These are phyloP conservation scores for Pheosia tremula DNA, from an alignment of 2,888 invertebrate species.

Conservation along the genomic window DNA sequence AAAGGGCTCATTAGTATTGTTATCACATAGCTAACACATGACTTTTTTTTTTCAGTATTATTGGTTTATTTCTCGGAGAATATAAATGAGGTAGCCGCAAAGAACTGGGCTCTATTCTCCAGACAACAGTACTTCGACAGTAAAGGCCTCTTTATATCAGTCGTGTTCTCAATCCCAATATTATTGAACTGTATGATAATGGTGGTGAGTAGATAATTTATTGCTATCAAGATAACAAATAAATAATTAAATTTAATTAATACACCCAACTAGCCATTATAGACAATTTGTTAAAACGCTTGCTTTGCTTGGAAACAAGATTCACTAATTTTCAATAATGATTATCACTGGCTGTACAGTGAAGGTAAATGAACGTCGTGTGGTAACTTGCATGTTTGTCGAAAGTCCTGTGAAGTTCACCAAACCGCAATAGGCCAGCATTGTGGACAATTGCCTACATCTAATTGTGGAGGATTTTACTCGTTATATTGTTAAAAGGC, in stretches of 20 bases:
- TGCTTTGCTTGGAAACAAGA: too few relatives aligned
- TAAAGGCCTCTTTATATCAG: constrained; percentile 96
- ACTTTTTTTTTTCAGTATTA: constrained; percentile 86
- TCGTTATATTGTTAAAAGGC: too few relatives aligned
- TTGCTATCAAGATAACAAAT: neutral
- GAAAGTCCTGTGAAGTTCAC: too few relatives aligned
- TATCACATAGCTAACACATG: neutral
- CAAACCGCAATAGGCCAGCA: too few relatives aligned
- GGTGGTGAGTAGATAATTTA: constrained; percentile 89
- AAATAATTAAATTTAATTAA: neutral
- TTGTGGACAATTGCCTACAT: too few relatives aligned
- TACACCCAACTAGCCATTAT: neutral
- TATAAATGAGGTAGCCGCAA: constrained; percentile 95
- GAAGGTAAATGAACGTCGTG: too few relatives aligned
- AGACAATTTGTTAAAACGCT: too few relatives aligned
- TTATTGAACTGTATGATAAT: constrained; percentile 96
- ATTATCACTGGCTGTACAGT: too few relatives aligned
- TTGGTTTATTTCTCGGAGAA: constrained; percentile 95
- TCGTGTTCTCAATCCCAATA: constrained; percentile 97
- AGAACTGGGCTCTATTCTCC: constrained; percentile 94
- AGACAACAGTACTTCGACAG: constrained; percentile 97
- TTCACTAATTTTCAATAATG: too few relatives aligned
- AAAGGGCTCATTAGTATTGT: too few relatives aligned
- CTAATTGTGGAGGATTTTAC: too few relatives aligned
- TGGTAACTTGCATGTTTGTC: too few relatives aligned